Conservation (phyloP, 2,113 vertebrate species). For the Mesembrinibis cayennensis region DNA sequence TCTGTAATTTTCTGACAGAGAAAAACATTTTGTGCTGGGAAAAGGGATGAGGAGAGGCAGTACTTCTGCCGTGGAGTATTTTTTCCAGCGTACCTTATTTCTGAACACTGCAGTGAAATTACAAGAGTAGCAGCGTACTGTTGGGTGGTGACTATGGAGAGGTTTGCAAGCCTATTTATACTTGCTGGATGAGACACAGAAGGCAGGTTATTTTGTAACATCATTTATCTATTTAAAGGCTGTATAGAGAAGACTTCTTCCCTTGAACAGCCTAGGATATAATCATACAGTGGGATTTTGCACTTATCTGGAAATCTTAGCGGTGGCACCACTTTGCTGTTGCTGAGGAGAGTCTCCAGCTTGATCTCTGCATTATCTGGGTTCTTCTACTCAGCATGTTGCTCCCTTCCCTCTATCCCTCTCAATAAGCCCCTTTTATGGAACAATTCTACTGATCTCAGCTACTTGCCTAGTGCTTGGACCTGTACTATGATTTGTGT, state of each 20-base stretch:
- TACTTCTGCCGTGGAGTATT: background rate
- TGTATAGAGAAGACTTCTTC: background rate
- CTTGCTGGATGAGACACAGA: background rate
- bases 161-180: background rate
- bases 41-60: background rate
- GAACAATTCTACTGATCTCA: background rate
- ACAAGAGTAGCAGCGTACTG: background rate
- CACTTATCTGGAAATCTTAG: background rate
- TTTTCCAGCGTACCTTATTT: background rate
- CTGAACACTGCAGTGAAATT: background rate
- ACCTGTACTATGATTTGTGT: accelerated
- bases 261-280: accelerated
- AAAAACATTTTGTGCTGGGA: background rate
- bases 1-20: background rate
- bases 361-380: background rate
- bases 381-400: background rate
- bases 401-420: background rate
- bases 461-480: background rate
- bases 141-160: background rate
- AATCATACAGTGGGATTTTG: background rate
- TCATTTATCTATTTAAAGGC: background rate
- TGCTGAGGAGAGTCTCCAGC: background rate
- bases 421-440: background rate
- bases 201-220: background rate
- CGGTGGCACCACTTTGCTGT: background rate